These are phyloP conservation scores for Melanostoma mellinum DNA, from an alignment of 2,888 invertebrate species.

Conservation along the genomic window DNA sequence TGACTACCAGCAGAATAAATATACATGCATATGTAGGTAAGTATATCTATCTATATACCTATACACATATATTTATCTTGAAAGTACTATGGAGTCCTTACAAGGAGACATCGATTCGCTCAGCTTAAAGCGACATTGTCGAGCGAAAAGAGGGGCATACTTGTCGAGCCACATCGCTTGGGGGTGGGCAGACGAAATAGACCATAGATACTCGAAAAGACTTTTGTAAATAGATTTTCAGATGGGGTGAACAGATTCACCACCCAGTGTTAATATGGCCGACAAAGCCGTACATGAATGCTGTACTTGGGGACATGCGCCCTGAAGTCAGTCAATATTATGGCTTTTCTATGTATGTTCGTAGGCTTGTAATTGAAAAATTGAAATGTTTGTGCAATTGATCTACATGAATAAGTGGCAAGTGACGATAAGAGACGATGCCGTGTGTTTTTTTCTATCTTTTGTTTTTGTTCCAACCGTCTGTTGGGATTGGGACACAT, in stretches of 20 bases:
- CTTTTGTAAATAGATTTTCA: slow-evolving; percentile 71
- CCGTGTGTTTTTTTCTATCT: slow-evolving; percentile 45
- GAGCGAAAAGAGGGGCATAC: slow-evolving; percentile 58
- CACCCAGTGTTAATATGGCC: slow-evolving; percentile 72
- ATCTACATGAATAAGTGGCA: slow-evolving; percentile 74
- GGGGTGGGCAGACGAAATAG: slow-evolving; percentile 71
- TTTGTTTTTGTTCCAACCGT: slow-evolving; percentile 49
- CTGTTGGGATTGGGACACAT: slow-evolving; percentile 44
- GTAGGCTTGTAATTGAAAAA: slow-evolving; percentile 76
- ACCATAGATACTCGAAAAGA: slow-evolving; percentile 70
- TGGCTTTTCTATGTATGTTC: slow-evolving; percentile 73
- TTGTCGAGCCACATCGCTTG: slow-evolving; percentile 65
- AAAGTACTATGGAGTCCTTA: slow-evolving; percentile 50
- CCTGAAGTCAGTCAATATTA: slow-evolving; percentile 75
- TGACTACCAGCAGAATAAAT: slow-evolving; percentile 60
- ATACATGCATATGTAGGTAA: slow-evolving; percentile 9
- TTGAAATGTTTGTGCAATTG: slow-evolving; percentile 76
- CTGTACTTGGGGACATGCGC: slow-evolving; percentile 74
- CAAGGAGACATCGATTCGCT: slow-evolving; percentile 69
- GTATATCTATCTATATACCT: slow-evolving; percentile 25
- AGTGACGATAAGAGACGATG: slow-evolving; percentile 63
- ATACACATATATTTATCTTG: slow-evolving; percentile 6
- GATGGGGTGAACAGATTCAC: slow-evolving; percentile 72
- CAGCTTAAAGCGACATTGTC: slow-evolving; percentile 68
- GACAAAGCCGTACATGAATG: slow-evolving; percentile 69